Percentiles rank a stretch among this genome's conserved stretches.
phyloP scores from a whole-genome alignment of 2,797 vertebrate genomes.

The Pogoniulus pusillus region DNA sequence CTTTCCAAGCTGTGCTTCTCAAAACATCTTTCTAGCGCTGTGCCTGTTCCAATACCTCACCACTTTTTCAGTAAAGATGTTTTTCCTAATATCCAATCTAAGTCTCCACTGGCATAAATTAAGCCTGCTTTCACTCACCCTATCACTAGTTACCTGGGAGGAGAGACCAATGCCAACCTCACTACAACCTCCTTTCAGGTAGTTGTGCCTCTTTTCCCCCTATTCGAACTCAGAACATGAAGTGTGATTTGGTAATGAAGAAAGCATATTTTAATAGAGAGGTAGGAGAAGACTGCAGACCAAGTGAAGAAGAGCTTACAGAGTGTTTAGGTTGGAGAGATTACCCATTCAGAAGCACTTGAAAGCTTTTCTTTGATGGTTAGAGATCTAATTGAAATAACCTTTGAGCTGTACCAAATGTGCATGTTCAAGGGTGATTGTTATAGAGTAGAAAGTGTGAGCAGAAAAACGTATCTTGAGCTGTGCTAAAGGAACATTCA shows the following conservation, averaged over 20 bases:
- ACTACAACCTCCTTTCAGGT: no score
- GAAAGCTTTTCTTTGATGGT: not conserved
- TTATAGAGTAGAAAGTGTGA: not conserved
- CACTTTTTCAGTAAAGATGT: no score
- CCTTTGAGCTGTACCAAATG: not conserved
- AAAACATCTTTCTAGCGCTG: no score
- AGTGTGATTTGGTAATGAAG: not conserved
- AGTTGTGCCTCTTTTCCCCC: not conserved
- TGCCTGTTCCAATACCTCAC: no score
- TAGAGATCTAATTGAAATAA: not conserved
- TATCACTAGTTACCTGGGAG: no score
- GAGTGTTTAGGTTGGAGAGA: not conserved
- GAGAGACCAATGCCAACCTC: no score
- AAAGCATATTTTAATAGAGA: not conserved
- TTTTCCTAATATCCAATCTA: no score
- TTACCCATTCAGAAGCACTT: not conserved
- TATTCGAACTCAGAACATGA: not conserved
- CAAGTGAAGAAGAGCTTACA: not conserved
- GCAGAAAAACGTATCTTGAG: not conserved
- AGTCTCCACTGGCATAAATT: no score
- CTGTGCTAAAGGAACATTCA: not conserved
- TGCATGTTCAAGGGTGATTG: rapidly evolving
- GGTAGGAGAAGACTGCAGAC: not conserved
- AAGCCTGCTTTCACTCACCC: no score
- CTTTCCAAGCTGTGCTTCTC: no score